Percentiles rank a stretch among this genome's conserved stretches.
phyloP scores from a whole-genome alignment of 2,888 invertebrate species.

The Tuta absoluta region DNA sequence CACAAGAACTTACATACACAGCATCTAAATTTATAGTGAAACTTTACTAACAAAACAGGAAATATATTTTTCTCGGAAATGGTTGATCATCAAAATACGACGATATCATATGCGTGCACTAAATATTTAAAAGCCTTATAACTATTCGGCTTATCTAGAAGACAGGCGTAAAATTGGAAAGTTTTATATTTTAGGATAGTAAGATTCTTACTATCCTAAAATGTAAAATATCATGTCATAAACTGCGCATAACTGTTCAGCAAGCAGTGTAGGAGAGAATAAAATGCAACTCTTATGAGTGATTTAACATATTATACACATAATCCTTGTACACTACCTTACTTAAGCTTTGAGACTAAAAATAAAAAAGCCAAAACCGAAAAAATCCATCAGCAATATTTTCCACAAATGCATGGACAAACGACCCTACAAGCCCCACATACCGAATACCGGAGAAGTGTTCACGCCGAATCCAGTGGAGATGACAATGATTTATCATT shows the following conservation, averaged over 20 bases:
- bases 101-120: background rate
- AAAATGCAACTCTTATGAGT: too few species aligned
- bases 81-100: background rate
- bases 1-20: too few species aligned
- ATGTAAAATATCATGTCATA: too few species aligned
- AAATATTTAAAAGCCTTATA: conserved; percentile 8
- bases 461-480: conserved; percentile 31
- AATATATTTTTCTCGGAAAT: background rate
- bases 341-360: too few species aligned
- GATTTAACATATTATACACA: too few species aligned
- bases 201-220: too few species aligned
- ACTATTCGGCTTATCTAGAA: conserved; percentile 20
- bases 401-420: background rate
- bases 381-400: background rate
- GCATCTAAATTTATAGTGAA: too few species aligned
- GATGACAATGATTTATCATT: conserved; percentile 57
- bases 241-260: too few species aligned
- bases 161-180: conserved; percentile 30
- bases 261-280: too few species aligned
- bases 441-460: conserved; percentile 31
- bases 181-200: too few species aligned
- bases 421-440: conserved; percentile 26
- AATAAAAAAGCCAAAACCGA: background rate
- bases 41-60: too few species aligned
- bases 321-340: too few species aligned